Conservation (phyloP, 1,140 invertebrate genomes). For the Camponotus vicinus region DNA sequence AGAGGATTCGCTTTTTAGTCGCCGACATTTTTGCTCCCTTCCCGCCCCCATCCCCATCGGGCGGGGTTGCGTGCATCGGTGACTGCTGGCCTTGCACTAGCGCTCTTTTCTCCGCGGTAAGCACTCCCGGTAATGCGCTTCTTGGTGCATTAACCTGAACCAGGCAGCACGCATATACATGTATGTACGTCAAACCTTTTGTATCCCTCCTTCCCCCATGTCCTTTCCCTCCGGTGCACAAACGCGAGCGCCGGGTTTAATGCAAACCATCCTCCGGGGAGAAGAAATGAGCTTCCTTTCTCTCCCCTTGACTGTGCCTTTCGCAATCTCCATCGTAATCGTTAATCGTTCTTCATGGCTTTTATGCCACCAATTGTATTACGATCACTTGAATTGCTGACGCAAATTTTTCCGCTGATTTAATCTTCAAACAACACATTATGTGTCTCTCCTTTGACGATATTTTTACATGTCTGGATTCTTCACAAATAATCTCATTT, state of each 20-base stretch:
- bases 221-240: neutral
- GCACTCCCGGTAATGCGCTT: conserved; percentile 82
- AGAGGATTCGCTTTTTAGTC: conserved; percentile 5
- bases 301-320: neutral
- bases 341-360: conserved; percentile 1
- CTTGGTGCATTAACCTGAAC: conserved; percentile 83
- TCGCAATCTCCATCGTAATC: neutral
- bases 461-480: neutral
- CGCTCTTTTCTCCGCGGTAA: conserved; percentile 72
- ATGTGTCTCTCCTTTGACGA: neutral
- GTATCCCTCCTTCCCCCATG: neutral
- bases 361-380: neutral
- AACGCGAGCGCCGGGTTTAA: conserved; percentile 5
- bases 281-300: conserved; percentile 25
- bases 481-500: too few species aligned
- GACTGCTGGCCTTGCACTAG: conserved; percentile 48
- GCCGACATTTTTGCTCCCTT: conserved; percentile 25
- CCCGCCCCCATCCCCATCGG: neutral
- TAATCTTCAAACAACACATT: neutral
- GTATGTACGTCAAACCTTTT: conserved; percentile 49
- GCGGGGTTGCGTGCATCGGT: neutral
- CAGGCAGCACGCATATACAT: conserved; percentile 10
- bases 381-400: neutral
- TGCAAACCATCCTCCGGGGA: neutral
- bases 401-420: neutral